Evolutionary conservation across 1,140 invertebrate genomes (phyloP).

Genomic region (Hycleus phaleratus): DNA sequence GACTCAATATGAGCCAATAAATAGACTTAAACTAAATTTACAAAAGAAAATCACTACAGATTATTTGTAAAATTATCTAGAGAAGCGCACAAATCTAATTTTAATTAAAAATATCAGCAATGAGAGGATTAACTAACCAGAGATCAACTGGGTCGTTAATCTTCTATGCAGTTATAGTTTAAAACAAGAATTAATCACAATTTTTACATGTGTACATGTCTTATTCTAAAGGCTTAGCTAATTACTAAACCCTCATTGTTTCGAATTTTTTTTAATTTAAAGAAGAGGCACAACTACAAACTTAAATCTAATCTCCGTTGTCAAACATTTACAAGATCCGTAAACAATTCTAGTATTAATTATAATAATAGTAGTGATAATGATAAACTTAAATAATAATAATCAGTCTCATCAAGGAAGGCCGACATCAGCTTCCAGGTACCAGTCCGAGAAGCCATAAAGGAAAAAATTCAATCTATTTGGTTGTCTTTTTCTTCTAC

Average conservation of each 20-base stretch:
- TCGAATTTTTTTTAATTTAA: neutral
- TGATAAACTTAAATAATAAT: slow-evolving; percentile 15
- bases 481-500: neutral
- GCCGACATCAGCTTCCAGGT: slow-evolving; percentile 13
- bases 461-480: slow-evolving; percentile 1
- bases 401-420: slow-evolving; percentile 27
- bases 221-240: neutral
- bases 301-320: slow-evolving; percentile 16
- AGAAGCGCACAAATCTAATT: slow-evolving; percentile 16
- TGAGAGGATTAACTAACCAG: neutral
- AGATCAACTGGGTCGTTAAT: slow-evolving; percentile 8
- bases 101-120: slow-evolving; percentile 21
- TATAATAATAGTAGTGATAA: neutral
- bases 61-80: slow-evolving; percentile 15
- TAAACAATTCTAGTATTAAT: no score
- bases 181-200: slow-evolving; percentile 2
- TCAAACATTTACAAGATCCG: slow-evolving; percentile 11
- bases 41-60: slow-evolving; percentile 9
- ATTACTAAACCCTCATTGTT: neutral
- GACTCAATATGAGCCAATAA: slow-evolving; percentile 23
- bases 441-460: slow-evolving; percentile 4
- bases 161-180: slow-evolving; percentile 5
- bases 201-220: neutral
- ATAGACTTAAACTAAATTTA: neutral
- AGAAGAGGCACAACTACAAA: slow-evolving; percentile 3